These are phyloP conservation scores for Elephas maximus DNA, from an alignment of 2,113 vertebrate species.

Conservation along the genomic window DNA sequence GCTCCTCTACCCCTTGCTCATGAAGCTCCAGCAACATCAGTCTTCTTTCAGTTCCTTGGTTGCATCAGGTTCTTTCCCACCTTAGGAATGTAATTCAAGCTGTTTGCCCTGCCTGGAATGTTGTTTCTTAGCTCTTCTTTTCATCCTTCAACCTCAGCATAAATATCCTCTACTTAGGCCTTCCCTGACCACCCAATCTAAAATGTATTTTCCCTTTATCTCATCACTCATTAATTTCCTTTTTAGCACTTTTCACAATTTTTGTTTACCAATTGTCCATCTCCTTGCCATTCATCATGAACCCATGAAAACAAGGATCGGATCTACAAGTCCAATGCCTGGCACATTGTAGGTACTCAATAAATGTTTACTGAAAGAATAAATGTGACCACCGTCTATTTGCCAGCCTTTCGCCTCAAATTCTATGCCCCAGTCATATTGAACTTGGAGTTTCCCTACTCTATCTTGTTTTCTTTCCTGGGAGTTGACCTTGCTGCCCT, in stretches of 20 bases:
- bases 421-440: not conserved
- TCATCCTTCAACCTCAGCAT: not conserved
- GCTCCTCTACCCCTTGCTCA: not conserved
- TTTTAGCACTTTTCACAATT: not conserved
- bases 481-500: not conserved
- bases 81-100: not conserved
- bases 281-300: constrained; percentile 16
- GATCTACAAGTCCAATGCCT: not conserved
- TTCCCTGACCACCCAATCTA: not conserved
- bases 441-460: not conserved
- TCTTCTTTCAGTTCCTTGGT: not conserved
- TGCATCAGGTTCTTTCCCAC: constrained; percentile 3
- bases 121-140: not conserved
- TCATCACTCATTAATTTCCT: not conserved
- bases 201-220: constrained; percentile 16
- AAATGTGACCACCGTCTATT: not conserved
- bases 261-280: not conserved
- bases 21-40: not conserved
- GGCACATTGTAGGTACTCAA: not conserved
- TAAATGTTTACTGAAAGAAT: not conserved
- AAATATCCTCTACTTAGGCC: not conserved
- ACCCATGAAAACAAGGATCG: not conserved
- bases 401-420: not conserved
- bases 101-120: constrained; percentile 7
- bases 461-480: constrained; percentile 11